phyloP scores from a whole-genome alignment of 1,140 invertebrate species.

The Ceratitis capitata region DNA sequence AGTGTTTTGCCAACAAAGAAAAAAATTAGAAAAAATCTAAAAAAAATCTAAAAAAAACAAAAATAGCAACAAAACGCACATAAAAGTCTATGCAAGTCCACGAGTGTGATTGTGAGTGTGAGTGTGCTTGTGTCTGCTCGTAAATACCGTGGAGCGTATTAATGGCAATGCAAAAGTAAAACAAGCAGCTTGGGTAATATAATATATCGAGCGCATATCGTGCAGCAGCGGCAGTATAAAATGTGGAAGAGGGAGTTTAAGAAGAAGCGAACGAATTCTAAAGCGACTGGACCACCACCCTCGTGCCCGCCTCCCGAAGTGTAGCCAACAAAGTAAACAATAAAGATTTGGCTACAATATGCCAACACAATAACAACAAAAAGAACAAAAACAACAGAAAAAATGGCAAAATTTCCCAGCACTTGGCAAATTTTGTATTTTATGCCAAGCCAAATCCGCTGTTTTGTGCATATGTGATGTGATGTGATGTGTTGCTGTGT shows the following conservation, averaged over 20 bases:
- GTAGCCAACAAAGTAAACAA: background rate
- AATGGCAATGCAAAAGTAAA: background rate
- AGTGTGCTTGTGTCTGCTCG: background rate
- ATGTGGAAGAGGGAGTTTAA: too few relatives aligned
- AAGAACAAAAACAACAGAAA: background rate
- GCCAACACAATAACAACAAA: background rate
- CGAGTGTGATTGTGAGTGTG: background rate
- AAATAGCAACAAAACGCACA: background rate
- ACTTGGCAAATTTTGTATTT: background rate
- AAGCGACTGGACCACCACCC: background rate
- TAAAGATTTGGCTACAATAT: background rate
- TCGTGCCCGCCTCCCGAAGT: background rate
- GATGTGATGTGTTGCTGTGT: background rate
- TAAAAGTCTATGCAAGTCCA: background rate
- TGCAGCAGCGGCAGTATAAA: background rate
- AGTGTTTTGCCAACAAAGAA: background rate
- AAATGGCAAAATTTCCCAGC: too few relatives aligned
- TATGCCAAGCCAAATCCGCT: background rate
- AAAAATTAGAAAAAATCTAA: background rate
- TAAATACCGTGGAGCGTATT: background rate
- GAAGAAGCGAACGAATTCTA: background rate
- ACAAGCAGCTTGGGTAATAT: too few relatives aligned
- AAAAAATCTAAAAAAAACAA: background rate
- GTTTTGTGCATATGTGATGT: conserved; percentile 3
- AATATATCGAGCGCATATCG: background rate